Evolutionary conservation across 1,140 invertebrate species (phyloP), one percentile per base, ranked within the genome.

Genomic region (Ceratina australensis): DNA sequence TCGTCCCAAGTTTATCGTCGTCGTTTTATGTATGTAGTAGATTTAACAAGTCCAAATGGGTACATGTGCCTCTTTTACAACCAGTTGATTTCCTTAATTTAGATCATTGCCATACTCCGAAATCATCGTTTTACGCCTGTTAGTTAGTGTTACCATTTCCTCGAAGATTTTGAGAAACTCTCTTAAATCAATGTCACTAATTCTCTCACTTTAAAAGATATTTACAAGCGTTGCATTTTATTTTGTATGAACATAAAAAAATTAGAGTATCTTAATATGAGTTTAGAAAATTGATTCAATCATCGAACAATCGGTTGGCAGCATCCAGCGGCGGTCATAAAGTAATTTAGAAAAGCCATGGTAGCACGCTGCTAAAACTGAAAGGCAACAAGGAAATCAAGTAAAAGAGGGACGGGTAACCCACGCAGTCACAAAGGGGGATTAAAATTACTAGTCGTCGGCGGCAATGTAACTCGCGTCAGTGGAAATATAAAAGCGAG

Each of bases 401-500:
- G 24, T 12, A n/a, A 63, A n/a, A 63, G 20, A 12, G 28, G 59
- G 59, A 26, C 59, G 12, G 24, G 24, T 60, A 20, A 24, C 10
- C 26, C 16, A 16, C 20, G 22, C 10, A 42, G 26, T 56, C 18
- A 57, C 63, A 66, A 59, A 74, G 52, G 64, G 22, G 33, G 12
- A 10, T 42, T n/a, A 65, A 65, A 52, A 26, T 22, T 24, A 7
- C 16, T 42, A 4, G 24, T 12, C 28, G 18, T 22, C 47, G 20
- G 12, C 16, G 18, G 16, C 13, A 22, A 28, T 18, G 54, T 52
- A 61, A 72, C 57, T 50, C 24, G n/a, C 33, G 52, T 64, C 60
- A 47, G 28, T 47, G 20, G 24, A 56, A 75, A 13, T 67, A 75
- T 75, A 60, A 68, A 76, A 60, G 26, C 54, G 33, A 15, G 24